Evolutionary conservation across 2,888 invertebrate genomes (phyloP).

Genomic region (Sinelater perroti): DNA sequence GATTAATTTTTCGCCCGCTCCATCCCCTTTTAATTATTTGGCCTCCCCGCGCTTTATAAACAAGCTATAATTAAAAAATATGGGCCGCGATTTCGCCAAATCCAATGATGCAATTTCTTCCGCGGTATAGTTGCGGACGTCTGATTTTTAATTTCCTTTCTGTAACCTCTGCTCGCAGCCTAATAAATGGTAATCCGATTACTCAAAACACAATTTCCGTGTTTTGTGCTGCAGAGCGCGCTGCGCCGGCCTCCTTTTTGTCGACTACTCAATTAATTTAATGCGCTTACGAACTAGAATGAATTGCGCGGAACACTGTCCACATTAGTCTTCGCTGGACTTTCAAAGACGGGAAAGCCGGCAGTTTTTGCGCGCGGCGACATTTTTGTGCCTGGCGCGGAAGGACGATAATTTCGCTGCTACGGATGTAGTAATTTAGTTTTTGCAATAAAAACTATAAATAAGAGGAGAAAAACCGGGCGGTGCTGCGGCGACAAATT

Average conservation of each 20-base stretch:
- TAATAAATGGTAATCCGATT: conserved; percentile 19
- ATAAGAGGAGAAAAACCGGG: no score
- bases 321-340: background rate
- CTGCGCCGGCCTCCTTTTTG: background rate
- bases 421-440: no score
- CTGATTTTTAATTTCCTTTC: conserved; percentile 20
- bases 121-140: conserved; percentile 17
- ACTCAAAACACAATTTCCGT: conserved; percentile 10
- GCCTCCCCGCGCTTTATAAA: conserved; percentile 22
- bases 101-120: conserved; percentile 24
- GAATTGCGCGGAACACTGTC: background rate
- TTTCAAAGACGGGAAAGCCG: background rate
- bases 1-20: conserved; percentile 23
- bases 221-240: background rate
- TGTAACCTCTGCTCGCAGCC: conserved; percentile 15
- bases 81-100: conserved; percentile 19
- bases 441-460: no score
- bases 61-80: conserved; percentile 30
- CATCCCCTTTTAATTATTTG: conserved; percentile 18
- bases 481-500: no score
- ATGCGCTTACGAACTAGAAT: background rate
- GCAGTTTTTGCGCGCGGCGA: no score
- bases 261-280: background rate
- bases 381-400: no score
- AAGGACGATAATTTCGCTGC: no score